phyloP scores from a whole-genome alignment of 1,140 invertebrate genomes.

The Calephelis nemesis region DNA sequence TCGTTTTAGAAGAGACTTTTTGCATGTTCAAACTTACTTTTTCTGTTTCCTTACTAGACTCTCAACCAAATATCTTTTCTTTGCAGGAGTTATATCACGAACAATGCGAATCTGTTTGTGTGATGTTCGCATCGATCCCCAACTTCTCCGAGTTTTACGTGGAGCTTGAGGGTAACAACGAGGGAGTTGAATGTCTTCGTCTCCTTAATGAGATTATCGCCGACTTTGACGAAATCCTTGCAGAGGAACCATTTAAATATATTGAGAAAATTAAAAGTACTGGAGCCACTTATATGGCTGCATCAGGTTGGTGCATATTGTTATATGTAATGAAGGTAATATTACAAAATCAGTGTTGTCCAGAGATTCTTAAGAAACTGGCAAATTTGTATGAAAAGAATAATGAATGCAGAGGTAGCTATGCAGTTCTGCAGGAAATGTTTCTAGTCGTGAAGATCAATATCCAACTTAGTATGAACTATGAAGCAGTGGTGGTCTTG shows the following conservation, averaged over 20 bases:
- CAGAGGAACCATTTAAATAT: slow-evolving; percentile 91
- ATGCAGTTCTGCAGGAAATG: too few species aligned
- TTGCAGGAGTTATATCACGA: slow-evolving; percentile 95
- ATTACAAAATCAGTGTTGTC: too few species aligned
- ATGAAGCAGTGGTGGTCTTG: too few species aligned
- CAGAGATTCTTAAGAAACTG: too few species aligned
- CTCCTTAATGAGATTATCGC: slow-evolving; percentile 98
- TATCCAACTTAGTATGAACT: too few species aligned
- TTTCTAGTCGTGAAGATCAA: too few species aligned
- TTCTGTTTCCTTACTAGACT: too few species aligned
- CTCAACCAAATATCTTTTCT: not conserved
- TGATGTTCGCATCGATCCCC: slow-evolving; percentile 97
- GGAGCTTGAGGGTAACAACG: slow-evolving; percentile 95
- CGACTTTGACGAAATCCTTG: slow-evolving; percentile 95
- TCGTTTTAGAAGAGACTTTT: too few species aligned
- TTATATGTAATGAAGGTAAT: too few species aligned
- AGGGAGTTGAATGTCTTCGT: slow-evolving; percentile 95
- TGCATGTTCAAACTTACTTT: too few species aligned
- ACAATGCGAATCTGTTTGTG: slow-evolving; percentile 95
- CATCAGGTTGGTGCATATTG: slow-evolving; percentile 84
- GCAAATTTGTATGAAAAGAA: too few species aligned
- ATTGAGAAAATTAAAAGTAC: slow-evolving; percentile 99
- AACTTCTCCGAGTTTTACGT: slow-evolving; percentile 99
- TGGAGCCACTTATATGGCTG: slow-evolving; percentile 97
- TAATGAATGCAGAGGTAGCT: too few species aligned